Base-by-base conservation (phyloP, 2,797 vertebrate genomes). In the Octomys mimax region DNA sequence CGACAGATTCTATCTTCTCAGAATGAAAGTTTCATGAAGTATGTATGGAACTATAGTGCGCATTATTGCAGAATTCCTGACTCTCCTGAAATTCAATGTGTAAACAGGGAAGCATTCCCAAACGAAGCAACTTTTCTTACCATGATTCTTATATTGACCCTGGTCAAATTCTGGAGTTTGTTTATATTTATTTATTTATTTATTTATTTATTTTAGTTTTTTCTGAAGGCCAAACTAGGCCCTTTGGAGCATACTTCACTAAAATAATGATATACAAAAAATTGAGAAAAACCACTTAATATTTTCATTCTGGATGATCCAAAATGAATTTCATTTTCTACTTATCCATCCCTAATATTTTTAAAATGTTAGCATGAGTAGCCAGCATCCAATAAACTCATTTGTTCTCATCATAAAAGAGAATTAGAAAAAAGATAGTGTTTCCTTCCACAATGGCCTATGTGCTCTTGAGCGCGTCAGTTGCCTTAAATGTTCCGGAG, bases 401-500 rank as follows among this genome's bases (percentile, higher is more conserved):
- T 64, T 70, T 42, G 2, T 68, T 88, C 6, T 12, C 26, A 6
- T 16, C 28, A 28, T 21, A 16, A 78, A 66, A 81, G 3, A 14
- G 2, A 85, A 62, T 39, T 73, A 33, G 52, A 54, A 85, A 54
- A 88, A 85, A 33, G 81, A 52, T 11, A 71, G 26, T 5, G 4
- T 66, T 61, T 33, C 33, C 22, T 11, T 3, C 24, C 12, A 0
- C 16, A 39, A 18, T 12, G 33, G 5, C 13, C 3, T 9, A 2
- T n/a, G 3, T 21, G 5, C 1, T 75, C 3, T 42, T 89, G 2
- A 5, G 2, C 21, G 16, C 31, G 46, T 87, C 42, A 31, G 0
- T 10, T 79, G 8, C 8, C 31, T 81, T 10, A 42, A 49, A 14
- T 81, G 26, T 4, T 5, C 22, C 3, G 18, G 42, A 3, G 6